Base-by-base conservation (phyloP, 2,797 vertebrate species). In the Cirrhinus mrigala region DNA sequence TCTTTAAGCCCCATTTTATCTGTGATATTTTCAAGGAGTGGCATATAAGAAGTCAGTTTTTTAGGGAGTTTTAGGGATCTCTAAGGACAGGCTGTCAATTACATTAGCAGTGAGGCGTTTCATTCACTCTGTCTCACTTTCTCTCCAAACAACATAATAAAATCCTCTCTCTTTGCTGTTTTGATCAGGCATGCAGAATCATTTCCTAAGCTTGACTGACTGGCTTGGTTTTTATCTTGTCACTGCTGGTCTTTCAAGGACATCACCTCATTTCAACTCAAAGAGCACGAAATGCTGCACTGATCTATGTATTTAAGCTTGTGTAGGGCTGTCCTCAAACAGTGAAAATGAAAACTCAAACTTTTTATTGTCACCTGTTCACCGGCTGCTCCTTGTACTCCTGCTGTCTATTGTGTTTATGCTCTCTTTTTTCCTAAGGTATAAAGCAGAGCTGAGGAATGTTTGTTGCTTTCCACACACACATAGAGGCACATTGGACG, bases 151-250 rank as follows among this genome's bases (percentile, higher is more conserved):
- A 29, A 46, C n/a, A 48, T 73, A 1, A 60, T 16, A 60, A 76
- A 52, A 64, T 62, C 24, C 18, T 48, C 40, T 46, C 16, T 33
- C 40, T 62, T 60, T 6, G 18, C 70, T 62, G 40, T 74, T 82
- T 74, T 82, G 69, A 82, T 74, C 81, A 27, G 69, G 56, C 81
- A 62, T 73, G 81, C 81, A 60, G 58, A 79, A 79, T 79, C 16
- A 64, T 58, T 73, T 46, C 27, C 52, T 73, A 82, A 82, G 80
- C 80, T 60, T 73, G 37, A 82, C 54, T 73, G 81, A 74, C 81
- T 73, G 24, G 12, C 68, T 60, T 71, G 54, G 69, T 46, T 82
- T 48, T 82, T 82, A 74, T 60, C 40, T 82, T 5, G 54, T 60
- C 37, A 83, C 44, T 50, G 71, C 46, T 83, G 71, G 22, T 75